Conservation (phyloP, 2,797 vertebrate species). For the Parauchenoglanis punctatus region DNA sequence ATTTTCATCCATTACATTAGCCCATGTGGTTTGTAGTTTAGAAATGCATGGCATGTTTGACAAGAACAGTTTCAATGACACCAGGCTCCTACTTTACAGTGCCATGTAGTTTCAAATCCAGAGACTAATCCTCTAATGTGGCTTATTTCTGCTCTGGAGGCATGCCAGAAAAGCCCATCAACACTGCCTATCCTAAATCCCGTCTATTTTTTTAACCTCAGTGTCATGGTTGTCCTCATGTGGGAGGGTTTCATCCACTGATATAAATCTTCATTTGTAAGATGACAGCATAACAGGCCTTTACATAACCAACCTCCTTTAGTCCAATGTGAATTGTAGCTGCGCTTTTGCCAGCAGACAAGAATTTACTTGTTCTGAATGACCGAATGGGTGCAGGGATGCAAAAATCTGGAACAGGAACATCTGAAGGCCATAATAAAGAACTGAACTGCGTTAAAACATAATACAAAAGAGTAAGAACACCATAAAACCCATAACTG, state of each 20-base stretch:
- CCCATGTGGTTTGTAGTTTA: slow-evolving; percentile 36
- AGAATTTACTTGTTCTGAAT: slow-evolving; percentile 69
- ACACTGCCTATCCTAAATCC: slow-evolving; percentile 58
- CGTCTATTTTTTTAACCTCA: slow-evolving; percentile 57
- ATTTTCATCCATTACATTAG: slow-evolving; percentile 30
- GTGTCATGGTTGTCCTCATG: slow-evolving; percentile 58
- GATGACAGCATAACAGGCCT: slow-evolving; percentile 49
- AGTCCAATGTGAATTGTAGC: slow-evolving; percentile 60
- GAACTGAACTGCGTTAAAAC: slow-evolving; percentile 11
- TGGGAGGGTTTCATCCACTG: slow-evolving; percentile 48
- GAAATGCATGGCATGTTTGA: slow-evolving; percentile 58
- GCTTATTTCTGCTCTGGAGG: slow-evolving; percentile 63
- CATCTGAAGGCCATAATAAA: slow-evolving; percentile 30
- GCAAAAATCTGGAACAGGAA: slow-evolving; percentile 41
- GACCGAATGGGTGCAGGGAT: slow-evolving; percentile 35
- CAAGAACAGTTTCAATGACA: slow-evolving; percentile 67
- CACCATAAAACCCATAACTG: slow-evolving; percentile 4
- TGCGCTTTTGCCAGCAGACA: slow-evolving; percentile 66
- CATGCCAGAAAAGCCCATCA: slow-evolving; percentile 46
- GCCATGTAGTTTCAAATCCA: slow-evolving; percentile 63
- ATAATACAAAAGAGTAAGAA: slow-evolving; percentile 7
- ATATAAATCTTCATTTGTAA: slow-evolving; percentile 58
- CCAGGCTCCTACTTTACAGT: slow-evolving; percentile 65
- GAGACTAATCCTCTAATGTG: slow-evolving; percentile 62
- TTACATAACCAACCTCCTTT: slow-evolving; percentile 65